Conservation (phyloP, 2,113 vertebrate genomes). For the Emydura subglobosa region DNA sequence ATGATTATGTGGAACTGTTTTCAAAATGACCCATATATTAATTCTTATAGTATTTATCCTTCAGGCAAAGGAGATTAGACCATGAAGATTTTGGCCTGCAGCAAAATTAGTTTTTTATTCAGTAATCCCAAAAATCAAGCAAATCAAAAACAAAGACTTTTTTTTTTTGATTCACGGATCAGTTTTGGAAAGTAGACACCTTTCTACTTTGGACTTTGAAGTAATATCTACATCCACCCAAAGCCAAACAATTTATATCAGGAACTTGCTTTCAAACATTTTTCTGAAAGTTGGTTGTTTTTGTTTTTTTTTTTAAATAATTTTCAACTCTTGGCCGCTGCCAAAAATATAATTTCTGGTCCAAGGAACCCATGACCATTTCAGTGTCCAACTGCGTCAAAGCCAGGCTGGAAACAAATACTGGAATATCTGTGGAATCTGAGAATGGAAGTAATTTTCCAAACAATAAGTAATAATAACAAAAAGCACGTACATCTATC, state of each 20-base stretch:
- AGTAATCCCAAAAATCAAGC: background rate
- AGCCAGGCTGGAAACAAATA: background rate
- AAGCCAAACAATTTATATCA: background rate
- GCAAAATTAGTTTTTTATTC: background rate
- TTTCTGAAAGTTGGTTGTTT: background rate
- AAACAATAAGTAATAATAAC: background rate
- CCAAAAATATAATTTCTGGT: background rate
- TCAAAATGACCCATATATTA: background rate
- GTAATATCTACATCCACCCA: background rate
- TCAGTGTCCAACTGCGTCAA: background rate
- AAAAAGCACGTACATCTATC: background rate
- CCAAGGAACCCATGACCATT: background rate
- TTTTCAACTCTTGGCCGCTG: no score
- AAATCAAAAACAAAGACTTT: background rate
- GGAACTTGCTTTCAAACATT: background rate
- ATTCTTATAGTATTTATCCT: background rate
- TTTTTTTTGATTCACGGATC: background rate
- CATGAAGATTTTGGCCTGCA: background rate
- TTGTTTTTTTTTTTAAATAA: background rate
- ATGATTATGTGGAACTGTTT: background rate
- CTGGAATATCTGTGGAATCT: background rate
- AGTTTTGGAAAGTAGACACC: background rate
- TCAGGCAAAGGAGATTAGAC: fast-evolving
- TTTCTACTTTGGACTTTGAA: background rate
- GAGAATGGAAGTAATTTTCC: background rate